Evolutionary conservation across 1,140 invertebrate genomes (phyloP).

Genomic region (Phortica variegata): DNA sequence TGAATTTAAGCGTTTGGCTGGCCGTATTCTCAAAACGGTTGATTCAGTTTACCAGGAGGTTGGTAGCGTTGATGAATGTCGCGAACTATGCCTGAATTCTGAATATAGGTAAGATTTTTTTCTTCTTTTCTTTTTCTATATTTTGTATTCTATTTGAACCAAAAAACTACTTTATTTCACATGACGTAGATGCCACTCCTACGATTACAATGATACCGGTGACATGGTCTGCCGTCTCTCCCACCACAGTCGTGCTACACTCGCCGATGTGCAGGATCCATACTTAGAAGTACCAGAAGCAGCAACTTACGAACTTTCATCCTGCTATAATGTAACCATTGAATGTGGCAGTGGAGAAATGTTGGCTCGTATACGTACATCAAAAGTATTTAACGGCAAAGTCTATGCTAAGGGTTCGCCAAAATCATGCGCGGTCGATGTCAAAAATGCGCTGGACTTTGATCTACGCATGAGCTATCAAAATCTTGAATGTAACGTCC

Average conservation of each 20-base stretch:
- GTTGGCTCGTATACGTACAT: conserved; percentile 84
- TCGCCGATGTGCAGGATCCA: conserved; percentile 85
- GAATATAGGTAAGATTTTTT: conserved; percentile 61
- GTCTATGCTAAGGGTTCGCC: conserved; percentile 88
- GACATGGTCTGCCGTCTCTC: conserved; percentile 85
- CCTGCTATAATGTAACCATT: conserved; percentile 89
- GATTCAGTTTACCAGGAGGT: conserved; percentile 88
- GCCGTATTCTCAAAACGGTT: conserved; percentile 85
- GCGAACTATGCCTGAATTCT: conserved; percentile 80
- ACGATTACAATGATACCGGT: conserved; percentile 86
- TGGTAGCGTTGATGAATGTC: conserved; percentile 76
- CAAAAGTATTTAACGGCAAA: conserved; percentile 89
- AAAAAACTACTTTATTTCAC: not conserved
- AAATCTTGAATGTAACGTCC: conserved; percentile 82
- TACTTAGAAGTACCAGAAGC: conserved; percentile 83
- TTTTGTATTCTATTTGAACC: no score
- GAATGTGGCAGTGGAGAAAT: conserved; percentile 86
- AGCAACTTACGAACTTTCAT: conserved; percentile 84
- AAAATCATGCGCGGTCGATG: conserved; percentile 82
- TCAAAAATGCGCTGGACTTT: conserved; percentile 78
- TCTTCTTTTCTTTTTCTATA: no score
- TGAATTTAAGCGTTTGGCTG: conserved; percentile 83
- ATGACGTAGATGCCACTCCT: conserved; percentile 80
- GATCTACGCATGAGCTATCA: conserved; percentile 85
- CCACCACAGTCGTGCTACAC: conserved; percentile 81